Evolutionary conservation across 2,888 invertebrate species (phyloP), one percentile per base, ranked within the genome.

Genomic region (Mechanitis mazaeus): DNA sequence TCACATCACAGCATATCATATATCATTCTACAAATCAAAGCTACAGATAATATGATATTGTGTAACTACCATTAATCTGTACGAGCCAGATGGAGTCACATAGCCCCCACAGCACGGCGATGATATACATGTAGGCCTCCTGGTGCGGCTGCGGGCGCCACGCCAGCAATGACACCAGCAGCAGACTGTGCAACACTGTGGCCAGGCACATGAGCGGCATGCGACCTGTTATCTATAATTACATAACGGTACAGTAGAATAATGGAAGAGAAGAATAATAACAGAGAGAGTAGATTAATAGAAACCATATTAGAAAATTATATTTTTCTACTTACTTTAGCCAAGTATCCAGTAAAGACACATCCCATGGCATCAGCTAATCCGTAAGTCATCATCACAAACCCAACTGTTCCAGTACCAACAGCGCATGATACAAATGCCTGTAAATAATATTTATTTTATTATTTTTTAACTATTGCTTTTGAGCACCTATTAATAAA

Each of bases 301-400:
- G 20, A 20, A 20, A 20, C 20, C 20, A 20, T 20, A 20, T 20
- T 1, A 20, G 20, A 20, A 20, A 20, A 20, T 20, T 20, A 20
- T 31, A 50, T 7, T 28, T 7, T 5, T 6, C 28, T 6, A 58
- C 47, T 59, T 72, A 88, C 87, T 80, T 87, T 88, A 55, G 84
- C 81, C 35, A 87, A 56, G 61, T 86, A 86, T 35, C 87, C 87
- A 2, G 86, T 85, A 57, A 85, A 68, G 7, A 87, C 80, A 35
- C 94, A 93, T 33, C 93, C 92, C 2, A 93, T 68, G 0, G 94
- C 93, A 63, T 93, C 92, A 0, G 91, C 87, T 0, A 93, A 74
- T 0, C 94, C 94, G 71, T 90, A 93, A 45, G 92, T 91, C 77
- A 94, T 92, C 92, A 94, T 92, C 9, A 94, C 92, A 72, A 92